These are phyloP conservation scores for Rafetus swinhoei DNA, from an alignment of 2,113 vertebrate species.

Conservation along the genomic window DNA sequence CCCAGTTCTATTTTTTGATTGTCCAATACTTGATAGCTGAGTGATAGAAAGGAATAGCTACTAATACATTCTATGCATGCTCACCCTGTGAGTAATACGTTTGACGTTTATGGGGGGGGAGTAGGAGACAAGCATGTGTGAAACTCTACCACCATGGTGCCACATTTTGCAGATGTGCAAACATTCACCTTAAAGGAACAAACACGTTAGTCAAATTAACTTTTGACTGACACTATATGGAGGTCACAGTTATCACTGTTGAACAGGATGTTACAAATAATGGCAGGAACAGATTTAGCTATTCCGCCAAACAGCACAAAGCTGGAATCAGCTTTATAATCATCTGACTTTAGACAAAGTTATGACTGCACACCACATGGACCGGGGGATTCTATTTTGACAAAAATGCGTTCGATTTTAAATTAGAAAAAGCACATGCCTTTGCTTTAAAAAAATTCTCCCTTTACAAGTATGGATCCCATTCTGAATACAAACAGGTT, in stretches of 20 bases:
- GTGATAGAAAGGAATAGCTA: constrained; percentile 82
- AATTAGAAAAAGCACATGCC: constrained; percentile 76
- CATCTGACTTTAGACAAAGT: constrained; percentile 65
- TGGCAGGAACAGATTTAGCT: constrained; percentile 62
- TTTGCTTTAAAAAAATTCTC: constrained; percentile 55
- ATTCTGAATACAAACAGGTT: constrained; percentile 72
- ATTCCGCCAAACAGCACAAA: constrained; percentile 64
- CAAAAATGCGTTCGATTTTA: constrained; percentile 76
- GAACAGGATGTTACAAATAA: constrained; percentile 34
- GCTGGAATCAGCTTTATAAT: constrained; percentile 66
- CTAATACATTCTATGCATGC: constrained; percentile 86
- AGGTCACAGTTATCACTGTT: not conserved
- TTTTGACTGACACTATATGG: accelerated
- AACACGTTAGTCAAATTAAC: not conserved
- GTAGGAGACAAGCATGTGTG: constrained; percentile 77
- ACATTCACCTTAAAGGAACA: not conserved
- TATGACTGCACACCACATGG: constrained; percentile 64
- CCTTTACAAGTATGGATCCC: constrained; percentile 34
- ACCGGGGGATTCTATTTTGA: constrained; percentile 76
- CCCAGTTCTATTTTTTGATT: constrained; percentile 88
- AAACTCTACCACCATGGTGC: constrained; percentile 56
- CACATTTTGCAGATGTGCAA: not conserved
- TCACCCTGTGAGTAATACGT: constrained; percentile 84
- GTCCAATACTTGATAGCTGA: constrained; percentile 83
- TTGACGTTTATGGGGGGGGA: constrained; percentile 56